Evolutionary conservation across 1,140 invertebrate species (phyloP), one percentile per base, ranked within the genome.

Genomic region (Coelopa frigida): DNA sequence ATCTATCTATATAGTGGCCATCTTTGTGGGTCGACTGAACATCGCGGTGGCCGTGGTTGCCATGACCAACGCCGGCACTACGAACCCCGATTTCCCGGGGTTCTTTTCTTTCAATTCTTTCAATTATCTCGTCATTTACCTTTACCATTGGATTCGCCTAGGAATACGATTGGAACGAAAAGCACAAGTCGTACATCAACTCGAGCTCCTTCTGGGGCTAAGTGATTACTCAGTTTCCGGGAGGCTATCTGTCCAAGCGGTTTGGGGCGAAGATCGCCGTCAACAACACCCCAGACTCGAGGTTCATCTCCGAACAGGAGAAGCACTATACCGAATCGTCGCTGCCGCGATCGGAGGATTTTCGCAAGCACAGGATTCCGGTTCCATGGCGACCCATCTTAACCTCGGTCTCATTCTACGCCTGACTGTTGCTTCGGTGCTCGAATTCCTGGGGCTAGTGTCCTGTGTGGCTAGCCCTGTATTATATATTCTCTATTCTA

Each of bases 401-500:
- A 1, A 84, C 77, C 0, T 90, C 87, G 2, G 42, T 80, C 5
- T 85, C 91, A 0, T 80, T 95, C 46, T 90, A 85, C 84, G 83
- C 89, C 0, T 72, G 94, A 6, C 76, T 90, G 22, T 64, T 91
- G 1, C 80, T 79, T 0, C 89, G 96, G 57, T 85, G 87, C 61
- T 82, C 87, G 0, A 86, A 93, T 59, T 89, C 89, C 58, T 97
- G 91, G 92, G 91, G 90, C 1, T 92, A n/a, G 58, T 84, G 37
- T 80, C 82, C 38, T 78, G 87, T 29, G 71, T 80, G n/a, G n/a
- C n/a, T n/a, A n/a, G n/a, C n/a, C n/a, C n/a, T n/a, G n/a, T n/a
- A n/a, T n/a, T n/a, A n/a, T n/a, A n/a, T n/a, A n/a, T n/a, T n/a
- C n/a, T n/a, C n/a, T n/a, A n/a, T n/a, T n/a, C n/a, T n/a, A n/a